Base-by-base conservation (phyloP, 64 coral and sea anemone species). In the Pocillopora damicornis region DNA sequence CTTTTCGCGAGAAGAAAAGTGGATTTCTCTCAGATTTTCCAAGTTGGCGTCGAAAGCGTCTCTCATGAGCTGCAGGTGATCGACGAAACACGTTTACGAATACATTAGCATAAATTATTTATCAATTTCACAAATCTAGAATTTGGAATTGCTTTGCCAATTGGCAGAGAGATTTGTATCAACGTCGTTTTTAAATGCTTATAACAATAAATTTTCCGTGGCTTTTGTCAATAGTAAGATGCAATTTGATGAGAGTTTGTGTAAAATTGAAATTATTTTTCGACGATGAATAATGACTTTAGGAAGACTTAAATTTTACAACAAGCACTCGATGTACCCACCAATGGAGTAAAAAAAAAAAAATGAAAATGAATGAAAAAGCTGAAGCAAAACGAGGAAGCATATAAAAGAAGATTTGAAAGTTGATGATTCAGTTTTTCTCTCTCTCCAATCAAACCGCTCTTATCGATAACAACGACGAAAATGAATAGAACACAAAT, bases 21-120 rank as follows among this genome's bases (percentile, higher is more conserved):
- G 67, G 61, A 63, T n/a, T 20, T 4, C 42, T 51, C 42, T 23
- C 20, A 1, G 67, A 23, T 71, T 71, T 23, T 67, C 20, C 22
- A 23, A 23, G 67, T 23, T 71, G 20, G n/a, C 67, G 22, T n/a
- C 34, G 18, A 60, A 60, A 60, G 80, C 80, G 35, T 45, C 15
- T 1, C n/a, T 81, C n/a, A 14, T 14, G 1, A 17, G 25, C 20
- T 5, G 58, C 63, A 85, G 64, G 63, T 72, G 81, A 65, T 85
- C 42, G 81, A 38, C 16, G 1, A 18, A 0, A 13, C 68, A 12
- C 22, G 36, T 42, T 35, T 37, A 71, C 63, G 45, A 85, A 25
- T 85, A 85, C 65, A 85, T 85, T 85, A 85, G 36, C 81, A 59
- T 85, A 85, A 85, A 72, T 85, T 57, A 85, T 85, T 85, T 18